phyloP scores from a whole-genome alignment of 2,113 vertebrate genomes.

The Alligator mississippiensis region DNA sequence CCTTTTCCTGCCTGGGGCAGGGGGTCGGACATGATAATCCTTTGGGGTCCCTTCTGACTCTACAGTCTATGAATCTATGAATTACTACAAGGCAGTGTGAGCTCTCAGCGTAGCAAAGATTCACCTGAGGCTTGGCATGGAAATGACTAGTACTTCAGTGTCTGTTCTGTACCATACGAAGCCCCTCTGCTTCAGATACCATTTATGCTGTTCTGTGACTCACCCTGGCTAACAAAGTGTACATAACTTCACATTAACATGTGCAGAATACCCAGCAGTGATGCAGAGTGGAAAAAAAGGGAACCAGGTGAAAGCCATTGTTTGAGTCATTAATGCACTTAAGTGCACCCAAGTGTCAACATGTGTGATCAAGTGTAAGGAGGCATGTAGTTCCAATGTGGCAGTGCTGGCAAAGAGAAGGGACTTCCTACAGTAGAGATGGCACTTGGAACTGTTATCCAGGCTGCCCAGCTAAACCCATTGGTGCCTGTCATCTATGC shows the following conservation, averaged over 20 bases:
- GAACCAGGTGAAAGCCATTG: slow-evolving; percentile 67
- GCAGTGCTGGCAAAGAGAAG: slow-evolving; percentile 44
- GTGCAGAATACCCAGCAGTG: slow-evolving; percentile 31
- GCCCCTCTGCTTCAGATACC: not conserved
- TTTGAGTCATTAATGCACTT: slow-evolving; percentile 69
- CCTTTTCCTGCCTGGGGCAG: too few relatives aligned
- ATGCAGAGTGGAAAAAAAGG: not conserved
- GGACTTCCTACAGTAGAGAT: slow-evolving; percentile 69
- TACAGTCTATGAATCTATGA: not conserved
- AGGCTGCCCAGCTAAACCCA: slow-evolving; percentile 76
- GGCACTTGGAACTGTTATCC: slow-evolving; percentile 64
- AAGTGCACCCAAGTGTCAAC: slow-evolving; percentile 71
- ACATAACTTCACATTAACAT: not conserved
- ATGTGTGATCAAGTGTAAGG: slow-evolving; percentile 62
- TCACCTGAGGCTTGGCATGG: not conserved
- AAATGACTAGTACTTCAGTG: not conserved
- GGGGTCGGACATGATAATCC: not conserved
- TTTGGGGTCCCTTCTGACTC: not conserved
- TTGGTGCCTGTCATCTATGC: slow-evolving; percentile 77
- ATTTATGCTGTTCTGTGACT: not conserved
- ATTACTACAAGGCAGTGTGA: not conserved
- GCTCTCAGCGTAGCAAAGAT: not conserved
- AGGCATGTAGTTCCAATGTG: slow-evolving; percentile 68
- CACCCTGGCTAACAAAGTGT: slow-evolving; percentile 4
- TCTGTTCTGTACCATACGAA: rapidly evolving